Conservation (phyloP, 2,888 invertebrate genomes). For the Poecilobothrus nobilitatus region DNA sequence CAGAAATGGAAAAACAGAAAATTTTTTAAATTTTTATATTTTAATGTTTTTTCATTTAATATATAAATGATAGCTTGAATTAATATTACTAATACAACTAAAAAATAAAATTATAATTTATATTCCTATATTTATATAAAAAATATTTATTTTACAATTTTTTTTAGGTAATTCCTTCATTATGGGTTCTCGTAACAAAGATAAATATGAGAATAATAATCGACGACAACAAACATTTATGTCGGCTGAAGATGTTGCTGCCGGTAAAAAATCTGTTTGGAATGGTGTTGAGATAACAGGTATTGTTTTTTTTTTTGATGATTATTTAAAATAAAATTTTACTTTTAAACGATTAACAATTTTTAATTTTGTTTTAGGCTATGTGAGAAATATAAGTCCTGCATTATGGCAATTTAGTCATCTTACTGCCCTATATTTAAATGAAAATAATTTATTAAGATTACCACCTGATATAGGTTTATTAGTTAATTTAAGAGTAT, state of each 20-base stretch:
- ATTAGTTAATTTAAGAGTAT: constrained; percentile 71
- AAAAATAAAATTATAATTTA: too few relatives aligned
- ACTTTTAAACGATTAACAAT: too few relatives aligned
- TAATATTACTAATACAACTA: too few relatives aligned
- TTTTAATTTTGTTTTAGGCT: constrained; percentile 53
- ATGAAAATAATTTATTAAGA: constrained; percentile 87
- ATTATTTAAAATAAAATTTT: too few relatives aligned
- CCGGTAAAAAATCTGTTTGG: constrained; percentile 90
- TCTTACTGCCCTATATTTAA: constrained; percentile 89
- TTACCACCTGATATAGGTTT: constrained; percentile 86
- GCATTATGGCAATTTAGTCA: constrained; percentile 85
- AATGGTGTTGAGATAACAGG: constrained; percentile 81
- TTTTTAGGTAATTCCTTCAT: constrained; percentile 40
- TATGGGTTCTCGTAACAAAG: constrained; percentile 67
- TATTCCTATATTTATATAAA: too few relatives aligned
- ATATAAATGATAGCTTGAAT: too few relatives aligned
- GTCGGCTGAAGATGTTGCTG: constrained; percentile 85
- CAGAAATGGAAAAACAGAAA: too few relatives aligned
- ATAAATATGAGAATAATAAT: constrained; percentile 77
- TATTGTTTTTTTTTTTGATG: too few relatives aligned
- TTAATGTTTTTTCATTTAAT: too few relatives aligned
- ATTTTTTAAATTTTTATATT: too few relatives aligned
- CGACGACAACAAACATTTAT: constrained; percentile 83
- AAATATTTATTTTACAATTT: too few relatives aligned
- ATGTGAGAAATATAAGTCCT: constrained; percentile 88